Conservation (phyloP, 2,797 vertebrate species). For the Sphenodon punctatus region DNA sequence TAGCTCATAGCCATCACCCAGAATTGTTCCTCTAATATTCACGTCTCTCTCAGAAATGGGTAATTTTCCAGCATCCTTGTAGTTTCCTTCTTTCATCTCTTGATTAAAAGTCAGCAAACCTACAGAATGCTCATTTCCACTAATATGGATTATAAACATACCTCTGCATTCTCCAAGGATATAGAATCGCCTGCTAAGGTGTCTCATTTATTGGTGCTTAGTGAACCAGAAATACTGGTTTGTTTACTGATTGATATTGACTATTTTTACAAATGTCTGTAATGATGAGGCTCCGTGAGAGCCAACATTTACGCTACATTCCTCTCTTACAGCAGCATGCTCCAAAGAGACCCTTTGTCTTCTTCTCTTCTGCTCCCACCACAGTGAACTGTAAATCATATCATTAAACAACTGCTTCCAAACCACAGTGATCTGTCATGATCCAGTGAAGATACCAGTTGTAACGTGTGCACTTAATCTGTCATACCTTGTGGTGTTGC, state of each 20-base stretch:
- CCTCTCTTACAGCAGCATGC: conserved; percentile 38
- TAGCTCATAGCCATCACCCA: too few species aligned
- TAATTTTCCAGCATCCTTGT: not conserved
- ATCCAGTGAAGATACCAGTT: conserved; percentile 38
- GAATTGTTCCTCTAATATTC: not conserved
- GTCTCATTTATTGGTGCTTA: conserved; percentile 43
- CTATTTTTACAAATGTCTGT: conserved; percentile 42
- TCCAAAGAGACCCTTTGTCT: conserved; percentile 24
- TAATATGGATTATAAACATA: conserved; percentile 35
- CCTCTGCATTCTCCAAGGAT: conserved; percentile 3
- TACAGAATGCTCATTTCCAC: conserved; percentile 8
- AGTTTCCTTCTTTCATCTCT: not conserved
- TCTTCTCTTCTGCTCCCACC: conserved; percentile 32
- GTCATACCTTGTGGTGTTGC: conserved; percentile 48
- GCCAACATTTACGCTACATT: conserved; percentile 19
- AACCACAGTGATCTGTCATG: conserved; percentile 64
- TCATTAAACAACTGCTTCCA: conserved; percentile 55
- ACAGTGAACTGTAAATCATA: conserved; percentile 65
- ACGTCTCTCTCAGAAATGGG: too few species aligned
- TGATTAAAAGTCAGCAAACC: conserved; percentile 45
- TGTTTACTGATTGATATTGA: conserved; percentile 58
- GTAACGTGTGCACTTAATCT: conserved; percentile 47
- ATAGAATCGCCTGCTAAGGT: not conserved
- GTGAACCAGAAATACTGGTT: conserved; percentile 47
- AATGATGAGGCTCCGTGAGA: conserved; percentile 16